Base-by-base conservation (phyloP, 2,113 vertebrate species). In the Aegotheles bennettii region DNA sequence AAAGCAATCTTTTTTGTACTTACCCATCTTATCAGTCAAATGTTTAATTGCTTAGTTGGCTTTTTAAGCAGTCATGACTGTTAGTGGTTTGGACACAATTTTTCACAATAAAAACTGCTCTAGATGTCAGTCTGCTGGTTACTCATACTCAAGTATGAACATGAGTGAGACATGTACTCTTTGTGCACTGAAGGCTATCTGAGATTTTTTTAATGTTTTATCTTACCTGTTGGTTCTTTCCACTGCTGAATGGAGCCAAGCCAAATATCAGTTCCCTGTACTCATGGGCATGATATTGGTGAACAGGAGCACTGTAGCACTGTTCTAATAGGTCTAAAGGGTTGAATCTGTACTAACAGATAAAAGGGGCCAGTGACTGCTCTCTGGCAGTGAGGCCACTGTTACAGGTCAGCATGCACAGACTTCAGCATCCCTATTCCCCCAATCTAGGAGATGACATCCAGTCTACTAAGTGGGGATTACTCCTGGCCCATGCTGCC, bases 351-450 rank as follows among this genome's bases (percentile, higher is more conserved):
- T 61, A 18, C 13, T 31, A n/a, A 43, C 0, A 29, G 38, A 19
- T 33, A 31, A 21, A 73, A 54, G 5, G 8, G 16, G 31, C 16
- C 38, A 42, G 38, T 1, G 10, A 23, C 43, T 59, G 38, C 25
- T 45, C 28, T 45, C 43, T 31, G 50, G 20, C 38, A 70, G 40
- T 10, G 9, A 84, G n/a, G 47, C 18, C 67, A 48, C 45, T n/a
- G 33, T 4, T 25, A 48, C 0, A 1, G 40, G 21, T 13, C 35
- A 25, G 11, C 2, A 2, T 23, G 19, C 23, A n/a, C 16, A 36
- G 53, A 28, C 16, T 15, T 38, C n/a, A 42, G 28, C 0, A 0
- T 4, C 25, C 9, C 42, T 45, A 0, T 50, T 78, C n/a, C 42
- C 42, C n/a, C 25, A 28, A 16, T 63, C 9, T 45, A 54, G 33